phyloP scores from a whole-genome alignment of 2,888 invertebrate species.

The Mythimna lalbum region DNA sequence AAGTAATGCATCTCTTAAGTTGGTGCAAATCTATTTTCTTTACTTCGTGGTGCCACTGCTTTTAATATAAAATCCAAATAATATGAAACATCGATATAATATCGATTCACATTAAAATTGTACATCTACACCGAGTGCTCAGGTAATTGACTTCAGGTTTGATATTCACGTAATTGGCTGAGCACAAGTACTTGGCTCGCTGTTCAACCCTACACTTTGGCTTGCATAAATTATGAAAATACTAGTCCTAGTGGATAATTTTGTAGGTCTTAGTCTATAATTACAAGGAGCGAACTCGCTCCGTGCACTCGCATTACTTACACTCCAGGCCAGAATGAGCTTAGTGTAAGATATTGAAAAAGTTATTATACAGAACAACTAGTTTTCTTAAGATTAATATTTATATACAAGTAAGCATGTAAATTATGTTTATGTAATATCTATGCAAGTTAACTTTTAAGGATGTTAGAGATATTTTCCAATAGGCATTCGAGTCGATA shows the following conservation, averaged over 20 bases:
- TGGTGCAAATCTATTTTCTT: too few relatives aligned
- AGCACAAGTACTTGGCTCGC: slow-evolving; percentile 68
- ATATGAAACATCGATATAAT: slow-evolving; percentile 22
- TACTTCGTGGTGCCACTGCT: too few relatives aligned
- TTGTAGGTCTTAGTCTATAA: slow-evolving; percentile 76
- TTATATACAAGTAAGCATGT: not conserved
- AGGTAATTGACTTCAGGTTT: slow-evolving; percentile 45
- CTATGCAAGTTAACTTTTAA: slow-evolving; percentile 13
- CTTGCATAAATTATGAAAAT: slow-evolving; percentile 79
- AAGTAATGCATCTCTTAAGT: too few relatives aligned
- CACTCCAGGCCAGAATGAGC: slow-evolving; percentile 63
- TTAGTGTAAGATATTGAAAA: slow-evolving; percentile 61
- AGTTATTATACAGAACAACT: slow-evolving; percentile 51
- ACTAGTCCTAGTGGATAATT: slow-evolving; percentile 74
- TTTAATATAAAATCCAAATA: slow-evolving; percentile 24
- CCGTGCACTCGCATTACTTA: slow-evolving; percentile 61
- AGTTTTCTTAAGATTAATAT: slow-evolving; percentile 43
- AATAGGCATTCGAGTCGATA: slow-evolving; percentile 13
- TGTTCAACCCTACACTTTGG: slow-evolving; percentile 74
- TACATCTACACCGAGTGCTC: slow-evolving; percentile 48
- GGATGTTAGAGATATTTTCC: slow-evolving; percentile 7
- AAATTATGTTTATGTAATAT: slow-evolving; percentile 16
- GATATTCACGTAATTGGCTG: slow-evolving; percentile 64
- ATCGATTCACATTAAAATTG: slow-evolving; percentile 56
- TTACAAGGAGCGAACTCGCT: slow-evolving; percentile 70